Conservation (phyloP, 2,797 vertebrate species). For the Squalus acanthias region DNA sequence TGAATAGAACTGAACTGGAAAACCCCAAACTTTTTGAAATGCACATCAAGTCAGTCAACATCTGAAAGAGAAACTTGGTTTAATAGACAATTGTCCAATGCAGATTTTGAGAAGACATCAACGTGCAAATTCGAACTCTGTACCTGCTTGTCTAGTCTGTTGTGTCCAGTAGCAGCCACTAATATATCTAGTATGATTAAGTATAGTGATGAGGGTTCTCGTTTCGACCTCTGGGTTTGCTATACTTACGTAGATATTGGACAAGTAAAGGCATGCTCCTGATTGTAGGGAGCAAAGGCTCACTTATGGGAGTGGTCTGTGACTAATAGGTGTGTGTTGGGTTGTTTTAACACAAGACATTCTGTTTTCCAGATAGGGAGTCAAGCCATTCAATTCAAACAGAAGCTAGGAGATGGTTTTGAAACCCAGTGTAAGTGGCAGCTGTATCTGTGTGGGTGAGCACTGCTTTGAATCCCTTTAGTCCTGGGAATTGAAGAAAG, state of each 20-base stretch:
- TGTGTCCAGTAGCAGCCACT: not conserved
- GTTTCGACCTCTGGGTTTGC: not conserved
- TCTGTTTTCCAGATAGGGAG: not conserved
- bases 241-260: not conserved
- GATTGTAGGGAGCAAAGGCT: not conserved
- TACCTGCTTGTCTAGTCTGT: not conserved
- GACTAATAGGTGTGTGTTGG: not conserved
- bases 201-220: not conserved
- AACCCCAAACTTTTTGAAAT: not conserved
- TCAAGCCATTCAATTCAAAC: not conserved
- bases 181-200: not conserved
- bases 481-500: not conserved
- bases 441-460: not conserved
- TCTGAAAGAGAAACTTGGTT: not conserved
- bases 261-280: not conserved
- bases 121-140: not conserved
- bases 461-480: not conserved
- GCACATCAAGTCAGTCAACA: not conserved
- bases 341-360: not conserved
- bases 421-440: not conserved
- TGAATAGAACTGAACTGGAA: not conserved
- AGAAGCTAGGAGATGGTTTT: not conserved
- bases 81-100: not conserved
- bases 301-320: not conserved
- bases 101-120: not conserved